A percentile compares a stretch with the other conserved stretches of the same genome.
These are phyloP conservation scores for Xestia ashworthii DNA, from an alignment of 2,888 invertebrate genomes.

Conservation along the genomic window DNA sequence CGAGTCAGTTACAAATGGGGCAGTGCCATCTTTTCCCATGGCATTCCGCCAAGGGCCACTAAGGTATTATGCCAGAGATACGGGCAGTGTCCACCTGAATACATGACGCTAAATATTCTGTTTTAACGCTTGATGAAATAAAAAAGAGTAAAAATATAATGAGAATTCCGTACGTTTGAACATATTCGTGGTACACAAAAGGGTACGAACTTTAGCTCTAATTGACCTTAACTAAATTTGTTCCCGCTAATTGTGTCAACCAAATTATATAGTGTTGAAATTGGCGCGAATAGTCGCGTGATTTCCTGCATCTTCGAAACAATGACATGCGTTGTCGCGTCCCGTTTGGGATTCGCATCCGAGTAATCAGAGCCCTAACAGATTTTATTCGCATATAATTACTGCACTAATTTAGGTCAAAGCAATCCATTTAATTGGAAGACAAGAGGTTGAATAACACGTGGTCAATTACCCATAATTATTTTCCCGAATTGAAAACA, in stretches of 20 bases:
- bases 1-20: slow-evolving; percentile 42
- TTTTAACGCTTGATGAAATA: background rate
- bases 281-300: background rate
- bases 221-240: too few species aligned
- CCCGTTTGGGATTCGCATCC: background rate
- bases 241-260: background rate
- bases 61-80: slow-evolving; percentile 50
- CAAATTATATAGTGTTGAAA: background rate
- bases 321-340: background rate
- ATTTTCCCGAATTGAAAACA: background rate
- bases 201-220: background rate
- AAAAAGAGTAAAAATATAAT: background rate
- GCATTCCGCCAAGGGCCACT: slow-evolving; percentile 48
- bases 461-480: background rate
- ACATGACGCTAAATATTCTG: slow-evolving; percentile 20
- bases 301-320: background rate
- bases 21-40: slow-evolving; percentile 45
- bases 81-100: slow-evolving; percentile 42
- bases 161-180: background rate
- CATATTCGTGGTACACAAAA: background rate
- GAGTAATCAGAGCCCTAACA: background rate
- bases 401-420: background rate
- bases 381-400: background rate
- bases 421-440: background rate
- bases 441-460: background rate